phyloP scores from a whole-genome alignment of 2,113 vertebrate species.

The Marcusenius ussheri region DNA sequence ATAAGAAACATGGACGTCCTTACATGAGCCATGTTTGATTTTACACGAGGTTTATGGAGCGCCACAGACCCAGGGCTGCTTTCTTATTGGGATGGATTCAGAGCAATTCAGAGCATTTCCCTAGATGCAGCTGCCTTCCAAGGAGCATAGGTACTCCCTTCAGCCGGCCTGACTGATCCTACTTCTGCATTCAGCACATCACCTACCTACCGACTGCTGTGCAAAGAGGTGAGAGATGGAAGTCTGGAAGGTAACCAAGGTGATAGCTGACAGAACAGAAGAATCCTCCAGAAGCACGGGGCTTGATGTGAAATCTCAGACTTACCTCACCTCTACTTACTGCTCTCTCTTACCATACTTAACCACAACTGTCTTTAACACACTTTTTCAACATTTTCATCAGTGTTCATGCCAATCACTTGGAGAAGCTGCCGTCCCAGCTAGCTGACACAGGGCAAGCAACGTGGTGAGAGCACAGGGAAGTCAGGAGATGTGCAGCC shows the following conservation, averaged over 20 bases:
- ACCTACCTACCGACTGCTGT: background rate
- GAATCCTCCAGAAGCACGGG: background rate
- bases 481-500: background rate
- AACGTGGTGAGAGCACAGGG: background rate
- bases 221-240: background rate
- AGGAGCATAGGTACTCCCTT: background rate
- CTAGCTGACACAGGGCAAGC: background rate
- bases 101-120: background rate
- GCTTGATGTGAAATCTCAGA: background rate
- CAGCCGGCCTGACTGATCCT: background rate
- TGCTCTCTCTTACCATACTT: background rate
- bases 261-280: slow-evolving; percentile 2
- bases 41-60: background rate
- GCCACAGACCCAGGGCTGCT: background rate
- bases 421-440: background rate
- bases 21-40: background rate
- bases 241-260: background rate
- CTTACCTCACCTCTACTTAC: background rate
- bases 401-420: background rate
- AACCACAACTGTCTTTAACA: background rate
- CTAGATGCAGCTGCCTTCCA: background rate
- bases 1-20: background rate
- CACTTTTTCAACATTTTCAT: background rate
- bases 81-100: background rate
- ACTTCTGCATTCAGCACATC: background rate